These are phyloP conservation scores for Drosophila mulleri DNA, from an alignment of 2,888 invertebrate species.

Conservation along the genomic window DNA sequence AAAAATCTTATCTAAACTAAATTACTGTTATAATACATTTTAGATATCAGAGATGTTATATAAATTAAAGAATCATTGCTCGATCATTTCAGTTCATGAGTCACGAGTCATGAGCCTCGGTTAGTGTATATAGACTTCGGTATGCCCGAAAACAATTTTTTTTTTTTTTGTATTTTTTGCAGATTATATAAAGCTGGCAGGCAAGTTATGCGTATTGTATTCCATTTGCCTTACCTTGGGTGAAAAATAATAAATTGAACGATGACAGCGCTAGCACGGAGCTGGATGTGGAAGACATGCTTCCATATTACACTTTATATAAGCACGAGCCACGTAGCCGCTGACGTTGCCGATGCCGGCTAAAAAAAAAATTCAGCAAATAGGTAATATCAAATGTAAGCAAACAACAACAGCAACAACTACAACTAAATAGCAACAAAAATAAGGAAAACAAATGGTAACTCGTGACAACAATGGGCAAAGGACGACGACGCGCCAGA, in stretches of 20 bases:
- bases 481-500: conserved; percentile 57
- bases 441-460: conserved; percentile 22
- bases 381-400: conserved; percentile 18
- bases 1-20: neutral
- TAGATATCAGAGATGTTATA: neutral
- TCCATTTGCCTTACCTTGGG: conserved; percentile 82
- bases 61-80: neutral
- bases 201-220: conserved; percentile 9
- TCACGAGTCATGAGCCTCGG: no score
- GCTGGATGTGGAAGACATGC: conserved; percentile 85
- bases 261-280: conserved; percentile 85
- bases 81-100: neutral
- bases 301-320: conserved; percentile 84
- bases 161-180: neutral
- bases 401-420: neutral
- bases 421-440: neutral
- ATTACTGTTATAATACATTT: neutral
- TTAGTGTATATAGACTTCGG: neutral
- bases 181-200: conserved; percentile 29
- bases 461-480: conserved; percentile 7
- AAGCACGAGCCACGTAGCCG: conserved; percentile 56
- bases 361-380: conserved; percentile 22
- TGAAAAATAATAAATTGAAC: conserved; percentile 85
- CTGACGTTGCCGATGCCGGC: conserved; percentile 30
- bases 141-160: neutral